phyloP scores from a whole-genome alignment of 2,888 invertebrate genomes.

The Agriopis leucophaearia region DNA sequence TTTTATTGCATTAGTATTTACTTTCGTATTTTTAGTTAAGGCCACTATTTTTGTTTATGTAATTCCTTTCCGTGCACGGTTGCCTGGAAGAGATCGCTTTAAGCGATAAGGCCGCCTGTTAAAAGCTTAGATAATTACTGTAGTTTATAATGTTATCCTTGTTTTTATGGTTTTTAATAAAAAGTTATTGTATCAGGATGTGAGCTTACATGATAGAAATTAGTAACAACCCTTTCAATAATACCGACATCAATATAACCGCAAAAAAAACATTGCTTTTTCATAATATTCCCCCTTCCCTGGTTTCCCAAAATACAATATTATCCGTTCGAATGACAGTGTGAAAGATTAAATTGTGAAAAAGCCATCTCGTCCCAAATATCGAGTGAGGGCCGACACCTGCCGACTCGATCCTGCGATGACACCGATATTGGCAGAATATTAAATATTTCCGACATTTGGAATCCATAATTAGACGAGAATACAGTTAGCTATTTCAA shows the following conservation, averaged over 20 bases:
- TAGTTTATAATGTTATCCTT: too few species aligned
- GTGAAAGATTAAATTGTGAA: constrained; percentile 60
- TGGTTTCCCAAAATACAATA: constrained; percentile 30
- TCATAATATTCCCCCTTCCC: constrained; percentile 23
- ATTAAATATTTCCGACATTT: constrained; percentile 2
- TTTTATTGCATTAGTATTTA: too few species aligned
- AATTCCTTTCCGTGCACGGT: too few species aligned
- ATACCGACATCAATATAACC: constrained; percentile 1
- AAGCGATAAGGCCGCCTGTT: too few species aligned
- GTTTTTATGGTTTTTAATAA: too few species aligned
- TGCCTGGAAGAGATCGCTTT: too few species aligned
- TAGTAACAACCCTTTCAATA: background rate
- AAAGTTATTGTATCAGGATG: too few species aligned
- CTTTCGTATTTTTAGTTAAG: too few species aligned
- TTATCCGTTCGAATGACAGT: constrained; percentile 48
- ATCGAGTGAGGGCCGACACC: constrained; percentile 45
- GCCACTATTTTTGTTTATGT: too few species aligned
- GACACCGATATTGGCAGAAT: constrained; percentile 10
- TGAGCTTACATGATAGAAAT: too few species aligned
- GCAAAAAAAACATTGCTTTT: constrained; percentile 10
- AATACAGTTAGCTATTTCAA: background rate
- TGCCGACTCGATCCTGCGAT: constrained; percentile 45
- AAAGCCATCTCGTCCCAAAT: constrained; percentile 45
- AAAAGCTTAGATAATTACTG: too few species aligned
- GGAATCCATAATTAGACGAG: constrained; percentile 1